Evolutionary conservation across 1,140 invertebrate species (phyloP), one percentile per base, ranked within the genome.

Genomic region (Diachasmimorpha longicaudata): DNA sequence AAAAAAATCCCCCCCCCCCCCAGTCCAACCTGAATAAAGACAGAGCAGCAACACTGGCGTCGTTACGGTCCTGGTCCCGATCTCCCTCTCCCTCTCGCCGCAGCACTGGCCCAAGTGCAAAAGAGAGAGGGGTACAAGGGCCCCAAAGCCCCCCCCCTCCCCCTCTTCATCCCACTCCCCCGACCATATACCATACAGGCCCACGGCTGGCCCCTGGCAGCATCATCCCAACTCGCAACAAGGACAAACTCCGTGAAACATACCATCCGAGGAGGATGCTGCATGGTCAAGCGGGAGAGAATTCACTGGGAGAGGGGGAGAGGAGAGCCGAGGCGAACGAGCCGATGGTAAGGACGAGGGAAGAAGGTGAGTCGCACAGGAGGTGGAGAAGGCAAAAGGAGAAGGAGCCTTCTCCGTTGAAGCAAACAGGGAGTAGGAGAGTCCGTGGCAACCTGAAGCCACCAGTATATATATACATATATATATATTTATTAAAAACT

Each of bases 51-150:
- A 31, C 23, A 63, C 11, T 63, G 58, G 58, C 69, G 39, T 75
- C 48, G 74, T 58, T 81, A 81, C 81, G 78, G 48, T 77, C 79
- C 81, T 82, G 81, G 72, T 70, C 63, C 39, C 39, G n/a, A 42
- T 42, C 66, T 74, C 76, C 66, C 66, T 46, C 48, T 52, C 48
- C 39, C 9, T 42, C 39, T 42, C 39, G 2, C 39, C 39, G 11
- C 14, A 13, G 11, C 14, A 9, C 9, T 16, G 48, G 3, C 48
- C 16, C 48, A 52, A 14, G 81, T 55, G 77, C 63, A 76, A 77
- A 72, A 44, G 66, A 80, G 71, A 77, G 67, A 72, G 37, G 58
- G 55, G 55, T 55, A 78, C 78, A 75, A 69, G 42, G 48, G 48
- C 46, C 46, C 46, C 46, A 4, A 16, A 14, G 11, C 13, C 4